These are phyloP conservation scores for Rhingia campestris DNA, from an alignment of 2,888 invertebrate genomes.

Conservation along the genomic window DNA sequence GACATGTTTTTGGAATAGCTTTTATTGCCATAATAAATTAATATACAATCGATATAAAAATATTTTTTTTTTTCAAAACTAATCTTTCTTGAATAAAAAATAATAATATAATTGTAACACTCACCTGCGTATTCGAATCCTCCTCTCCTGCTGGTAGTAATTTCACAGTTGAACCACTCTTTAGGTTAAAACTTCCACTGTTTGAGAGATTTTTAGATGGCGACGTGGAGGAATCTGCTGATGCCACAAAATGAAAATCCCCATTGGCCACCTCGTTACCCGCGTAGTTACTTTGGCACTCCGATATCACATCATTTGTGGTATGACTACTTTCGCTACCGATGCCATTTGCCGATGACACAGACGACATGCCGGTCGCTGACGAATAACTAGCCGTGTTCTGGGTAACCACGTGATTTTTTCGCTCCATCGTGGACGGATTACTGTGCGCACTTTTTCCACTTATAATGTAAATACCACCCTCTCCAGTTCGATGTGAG, in stretches of 20 bases:
- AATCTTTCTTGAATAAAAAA: too few relatives aligned
- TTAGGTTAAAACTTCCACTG: conserved; percentile 79
- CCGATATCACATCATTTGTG: conserved; percentile 80
- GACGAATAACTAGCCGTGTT: conserved; percentile 70
- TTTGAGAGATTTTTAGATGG: conserved; percentile 79
- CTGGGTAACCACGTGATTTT: conserved; percentile 61
- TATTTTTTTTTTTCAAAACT: too few relatives aligned
- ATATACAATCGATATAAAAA: too few relatives aligned
- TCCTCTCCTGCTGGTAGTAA: conserved; percentile 80
- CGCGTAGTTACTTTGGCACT: conserved; percentile 76
- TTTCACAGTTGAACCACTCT: conserved; percentile 81
- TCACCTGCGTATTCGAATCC: conserved; percentile 82
- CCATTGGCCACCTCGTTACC: conserved; percentile 76
- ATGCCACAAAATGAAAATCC: conserved; percentile 77
- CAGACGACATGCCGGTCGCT: conserved; percentile 64
- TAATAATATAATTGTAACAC: conserved; percentile 39
- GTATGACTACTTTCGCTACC: conserved; percentile 81
- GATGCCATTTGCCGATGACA: conserved; percentile 67
- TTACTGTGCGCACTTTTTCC: conserved; percentile 71
- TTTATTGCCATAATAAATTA: too few relatives aligned
- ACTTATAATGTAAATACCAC: conserved; percentile 69
- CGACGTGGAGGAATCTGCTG: conserved; percentile 60
- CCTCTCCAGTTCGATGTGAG: conserved; percentile 35
- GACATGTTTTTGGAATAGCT: too few relatives aligned
- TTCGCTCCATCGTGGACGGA: conserved; percentile 79